Evolutionary conservation across 1,140 invertebrate genomes (phyloP), one percentile per base, ranked within the genome.

Genomic region (Heliconius hermathena): DNA sequence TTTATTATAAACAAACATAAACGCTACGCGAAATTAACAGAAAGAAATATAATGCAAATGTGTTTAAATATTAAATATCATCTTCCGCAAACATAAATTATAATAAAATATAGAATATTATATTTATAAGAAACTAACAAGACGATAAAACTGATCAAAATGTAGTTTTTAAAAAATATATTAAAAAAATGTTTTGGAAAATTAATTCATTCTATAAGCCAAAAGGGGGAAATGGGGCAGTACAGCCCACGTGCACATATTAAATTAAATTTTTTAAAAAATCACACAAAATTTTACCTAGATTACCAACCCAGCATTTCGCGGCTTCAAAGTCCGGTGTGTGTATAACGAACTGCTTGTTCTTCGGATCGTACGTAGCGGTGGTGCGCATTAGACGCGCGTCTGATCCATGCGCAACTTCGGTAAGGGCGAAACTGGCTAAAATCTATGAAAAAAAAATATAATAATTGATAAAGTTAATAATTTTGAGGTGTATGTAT

Each of bases 221-320:
- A 26, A 66, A 66, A 66, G 26, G 13, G 60, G 13, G 9, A 2
- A 66, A 66, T 13, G 22, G 26, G 60, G 60, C 13, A 66, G 1
- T 29, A 66, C 3, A 66, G 26, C 57, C 1, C 9, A 66, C 13
- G 29, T 66, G 22, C 26, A 26, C 60, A 66, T 26, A 66, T 26
- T 66, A 66, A 29, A 66, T 66, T 13, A 66, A 26, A 26, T 29
- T 29, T 57, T 9, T 81, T 74, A 78, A 84, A 86, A 83, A 83
- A 73, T 80, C 83, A 88, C 87, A 87, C 87, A 82, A 83, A 85
- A 60, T 88, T 91, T 94, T 95, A 96, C 98, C 97, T 94, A 99
- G 95, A 95, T 97, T 98, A 84, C 98, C 98, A 85, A 97, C 96
- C 99, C 99, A 99, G 94, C 98, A 98, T 96, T 99, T 99, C 70